Percentiles rank a stretch among this genome's conserved stretches.
These are phyloP conservation scores for Hyperoplus immaculatus DNA, from an alignment of 2,797 vertebrate genomes.

Conservation along the genomic window DNA sequence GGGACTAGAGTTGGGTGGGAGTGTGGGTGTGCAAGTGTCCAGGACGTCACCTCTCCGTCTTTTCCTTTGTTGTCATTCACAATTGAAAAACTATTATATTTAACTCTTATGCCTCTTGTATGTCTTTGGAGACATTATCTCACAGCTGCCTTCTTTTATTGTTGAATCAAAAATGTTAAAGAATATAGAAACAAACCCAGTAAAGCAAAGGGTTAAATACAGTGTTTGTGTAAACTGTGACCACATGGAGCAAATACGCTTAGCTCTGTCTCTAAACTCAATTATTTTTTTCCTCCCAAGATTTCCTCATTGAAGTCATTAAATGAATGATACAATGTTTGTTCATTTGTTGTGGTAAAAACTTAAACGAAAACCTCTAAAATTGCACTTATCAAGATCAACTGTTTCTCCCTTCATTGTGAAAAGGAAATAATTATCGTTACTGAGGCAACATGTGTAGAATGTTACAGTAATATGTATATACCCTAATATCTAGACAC, in stretches of 20 bases:
- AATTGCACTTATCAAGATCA: neutral
- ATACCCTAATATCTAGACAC: too few relatives aligned
- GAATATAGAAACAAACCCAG: slow-evolving; percentile 1
- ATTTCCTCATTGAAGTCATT: neutral
- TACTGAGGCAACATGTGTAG: neutral
- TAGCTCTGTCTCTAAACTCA: neutral
- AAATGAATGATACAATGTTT: neutral
- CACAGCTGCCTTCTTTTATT: neutral
- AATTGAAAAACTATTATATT: slow-evolving; percentile 37
- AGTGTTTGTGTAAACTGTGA: neutral
- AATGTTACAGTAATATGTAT: too few relatives aligned
- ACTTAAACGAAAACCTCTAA: neutral
- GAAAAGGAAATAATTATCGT: neutral
- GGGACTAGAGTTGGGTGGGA: slow-evolving; percentile 65
- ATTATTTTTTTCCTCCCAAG: neutral
- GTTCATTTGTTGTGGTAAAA: neutral
- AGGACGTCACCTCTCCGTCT: slow-evolving; percentile 57
- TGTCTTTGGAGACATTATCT: slow-evolving; percentile 12
- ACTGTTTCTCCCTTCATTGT: neutral
- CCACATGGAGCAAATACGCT: neutral
- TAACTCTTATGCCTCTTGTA: slow-evolving; percentile 16
- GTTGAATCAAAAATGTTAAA: neutral
- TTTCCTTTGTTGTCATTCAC: slow-evolving; percentile 69
- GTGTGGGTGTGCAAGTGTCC: slow-evolving; percentile 5
- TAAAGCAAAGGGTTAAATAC: neutral